Evolutionary conservation across 2,113 vertebrate genomes (phyloP).

Genomic region (Leucoraja erinaceus): DNA sequence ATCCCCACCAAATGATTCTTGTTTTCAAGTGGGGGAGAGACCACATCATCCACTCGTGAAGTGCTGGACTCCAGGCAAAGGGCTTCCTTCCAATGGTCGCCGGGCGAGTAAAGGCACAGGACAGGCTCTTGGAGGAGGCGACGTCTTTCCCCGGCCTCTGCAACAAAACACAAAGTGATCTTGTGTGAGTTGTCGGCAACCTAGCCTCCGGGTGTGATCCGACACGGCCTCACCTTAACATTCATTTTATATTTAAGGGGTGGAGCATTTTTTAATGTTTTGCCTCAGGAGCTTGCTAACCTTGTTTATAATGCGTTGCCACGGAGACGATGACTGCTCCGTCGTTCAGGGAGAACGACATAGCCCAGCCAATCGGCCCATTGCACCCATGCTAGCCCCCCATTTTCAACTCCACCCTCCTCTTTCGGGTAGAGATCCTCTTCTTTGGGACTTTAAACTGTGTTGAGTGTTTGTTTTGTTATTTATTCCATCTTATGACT

Average conservation of each 20-base stretch:
- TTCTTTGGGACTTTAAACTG: no score
- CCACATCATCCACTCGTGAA: neutral
- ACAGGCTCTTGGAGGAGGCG: neutral
- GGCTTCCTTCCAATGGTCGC: neutral
- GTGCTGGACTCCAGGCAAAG: neutral
- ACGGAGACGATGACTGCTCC: neutral
- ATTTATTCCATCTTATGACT: no score
- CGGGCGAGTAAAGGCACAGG: no score
- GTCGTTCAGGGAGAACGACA: neutral
- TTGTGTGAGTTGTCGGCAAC: constrained; percentile 47
- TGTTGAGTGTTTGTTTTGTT: no score
- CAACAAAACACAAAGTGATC: constrained; percentile 42
- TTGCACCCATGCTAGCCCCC: neutral
- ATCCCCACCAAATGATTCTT: neutral
- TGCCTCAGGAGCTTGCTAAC: constrained; percentile 45
- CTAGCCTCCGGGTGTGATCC: constrained; percentile 32
- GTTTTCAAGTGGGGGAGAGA: neutral
- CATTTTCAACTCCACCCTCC: neutral
- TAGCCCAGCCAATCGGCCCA: neutral
- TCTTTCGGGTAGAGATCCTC: no score
- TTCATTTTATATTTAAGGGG: constrained; percentile 40
- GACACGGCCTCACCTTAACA: no score
- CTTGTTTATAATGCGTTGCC: neutral
- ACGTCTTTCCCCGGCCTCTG: constrained; percentile 36
- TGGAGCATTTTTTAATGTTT: constrained; percentile 44